A percentile compares a stretch with the other conserved stretches of the same genome.
These are phyloP conservation scores for Polypedilum pembai DNA, from an alignment of 1,140 invertebrate genomes.

Conservation along the genomic window DNA sequence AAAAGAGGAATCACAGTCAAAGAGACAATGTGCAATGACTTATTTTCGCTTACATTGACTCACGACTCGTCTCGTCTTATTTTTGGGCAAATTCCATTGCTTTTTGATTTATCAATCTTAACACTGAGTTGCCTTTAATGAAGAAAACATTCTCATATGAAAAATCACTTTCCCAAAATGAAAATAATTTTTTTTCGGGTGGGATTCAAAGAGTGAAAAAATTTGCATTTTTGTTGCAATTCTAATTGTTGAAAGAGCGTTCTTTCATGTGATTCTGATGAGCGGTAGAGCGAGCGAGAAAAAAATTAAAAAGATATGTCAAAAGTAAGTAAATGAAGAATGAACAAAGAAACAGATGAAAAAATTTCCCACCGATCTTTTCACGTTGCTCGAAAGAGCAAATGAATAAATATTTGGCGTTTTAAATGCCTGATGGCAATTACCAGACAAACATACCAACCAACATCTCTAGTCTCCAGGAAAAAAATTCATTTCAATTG, in stretches of 20 bases:
- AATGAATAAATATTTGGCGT: conserved; percentile 27
- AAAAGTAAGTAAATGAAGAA: conserved; percentile 5
- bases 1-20: conserved; percentile 17
- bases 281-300: not conserved
- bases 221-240: conserved; percentile 18
- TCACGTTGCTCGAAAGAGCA: not conserved
- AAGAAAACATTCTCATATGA: not conserved
- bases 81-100: not conserved
- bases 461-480: not conserved
- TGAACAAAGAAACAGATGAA: not conserved
- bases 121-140: not conserved
- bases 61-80: not conserved
- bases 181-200: not conserved
- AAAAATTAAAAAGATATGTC: not conserved
- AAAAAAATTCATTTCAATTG: not conserved
- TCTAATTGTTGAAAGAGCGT: not conserved
- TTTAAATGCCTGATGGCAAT: conserved; percentile 27
- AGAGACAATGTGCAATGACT: not conserved
- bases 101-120: not conserved
- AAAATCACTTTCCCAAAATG: not conserved
- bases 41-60: not conserved
- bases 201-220: not conserved
- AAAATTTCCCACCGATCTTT: not conserved
- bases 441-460: not conserved
- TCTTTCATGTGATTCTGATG: not conserved